Conservation (phyloP, 2,797 vertebrate genomes). For the Chrosomus eos region DNA sequence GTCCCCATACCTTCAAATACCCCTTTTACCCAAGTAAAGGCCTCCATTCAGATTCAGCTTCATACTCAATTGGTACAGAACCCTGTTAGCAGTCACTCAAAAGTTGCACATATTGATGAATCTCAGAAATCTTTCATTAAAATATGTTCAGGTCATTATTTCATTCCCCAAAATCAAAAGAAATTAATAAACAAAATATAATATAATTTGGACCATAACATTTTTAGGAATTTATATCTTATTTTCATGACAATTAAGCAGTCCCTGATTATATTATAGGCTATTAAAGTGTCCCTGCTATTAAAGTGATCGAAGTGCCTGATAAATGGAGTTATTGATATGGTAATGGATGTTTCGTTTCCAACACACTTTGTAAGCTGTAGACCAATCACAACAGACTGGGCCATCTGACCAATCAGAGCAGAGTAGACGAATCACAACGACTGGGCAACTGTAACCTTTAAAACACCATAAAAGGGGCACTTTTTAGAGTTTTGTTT, state of each 20-base stretch:
- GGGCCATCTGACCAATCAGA: background rate
- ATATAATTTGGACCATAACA: background rate
- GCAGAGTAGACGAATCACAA: too few species aligned
- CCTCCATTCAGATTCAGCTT: slow-evolving; percentile 40
- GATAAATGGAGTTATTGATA: background rate
- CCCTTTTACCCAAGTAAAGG: background rate
- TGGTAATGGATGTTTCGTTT: background rate
- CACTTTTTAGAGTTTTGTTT: background rate
- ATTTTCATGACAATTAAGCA: background rate
- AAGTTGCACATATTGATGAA: background rate
- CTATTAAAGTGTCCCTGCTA: background rate
- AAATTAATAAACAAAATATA: background rate
- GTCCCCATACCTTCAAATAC: background rate
- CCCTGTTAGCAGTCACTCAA: background rate
- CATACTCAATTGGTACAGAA: background rate
- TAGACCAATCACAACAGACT: background rate
- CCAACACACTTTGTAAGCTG: background rate
- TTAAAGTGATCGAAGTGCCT: background rate
- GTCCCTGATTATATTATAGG: background rate
- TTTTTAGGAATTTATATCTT: background rate
- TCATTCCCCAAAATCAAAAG: background rate
- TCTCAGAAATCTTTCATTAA: background rate
- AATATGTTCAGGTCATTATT: background rate
- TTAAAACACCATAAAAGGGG: background rate
- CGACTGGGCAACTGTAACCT: background rate